phyloP scores from a whole-genome alignment of 2,888 invertebrate genomes.

The Dryocosmus kuriphilus region DNA sequence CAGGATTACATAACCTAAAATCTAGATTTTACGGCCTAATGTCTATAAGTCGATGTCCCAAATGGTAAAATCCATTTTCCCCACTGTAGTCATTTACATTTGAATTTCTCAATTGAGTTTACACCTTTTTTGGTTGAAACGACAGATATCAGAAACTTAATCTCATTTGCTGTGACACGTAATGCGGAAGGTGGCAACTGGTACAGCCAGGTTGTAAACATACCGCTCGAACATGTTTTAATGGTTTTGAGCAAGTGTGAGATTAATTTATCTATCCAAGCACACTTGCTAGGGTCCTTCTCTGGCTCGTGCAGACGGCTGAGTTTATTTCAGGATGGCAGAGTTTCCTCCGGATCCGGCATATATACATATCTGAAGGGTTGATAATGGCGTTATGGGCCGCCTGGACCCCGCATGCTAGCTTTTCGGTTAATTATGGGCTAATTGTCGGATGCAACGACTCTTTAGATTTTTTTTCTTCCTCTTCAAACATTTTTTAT shows the following conservation, averaged over 20 bases:
- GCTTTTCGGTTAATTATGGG: conserved; percentile 70
- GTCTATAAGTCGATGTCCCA: no score
- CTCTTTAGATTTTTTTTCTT: conserved; percentile 46
- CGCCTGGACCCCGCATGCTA: conserved; percentile 43
- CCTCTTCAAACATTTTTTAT: conserved; percentile 44
- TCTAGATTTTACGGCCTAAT: no score
- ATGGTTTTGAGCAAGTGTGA: conserved; percentile 45
- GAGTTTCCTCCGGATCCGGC: conserved; percentile 53
- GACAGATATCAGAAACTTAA: neutral
- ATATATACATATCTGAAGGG: conserved; percentile 64
- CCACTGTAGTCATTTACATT: no score
- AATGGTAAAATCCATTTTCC: no score
- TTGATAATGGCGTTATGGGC: conserved; percentile 67
- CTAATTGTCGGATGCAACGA: conserved; percentile 67
- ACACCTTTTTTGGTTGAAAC: neutral
- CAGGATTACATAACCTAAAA: no score
- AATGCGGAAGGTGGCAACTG: neutral
- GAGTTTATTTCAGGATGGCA: conserved; percentile 68
- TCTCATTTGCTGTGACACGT: neutral
- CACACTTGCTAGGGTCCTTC: conserved; percentile 11
- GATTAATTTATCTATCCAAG: neutral
- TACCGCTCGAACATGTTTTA: conserved; percentile 50
- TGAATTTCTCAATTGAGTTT: neutral
- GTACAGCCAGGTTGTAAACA: conserved; percentile 57
- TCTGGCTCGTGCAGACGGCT: conserved; percentile 61